Evolutionary conservation across 2,888 invertebrate species (phyloP), one percentile per base, ranked within the genome.

Genomic region (Apamea epomidion): DNA sequence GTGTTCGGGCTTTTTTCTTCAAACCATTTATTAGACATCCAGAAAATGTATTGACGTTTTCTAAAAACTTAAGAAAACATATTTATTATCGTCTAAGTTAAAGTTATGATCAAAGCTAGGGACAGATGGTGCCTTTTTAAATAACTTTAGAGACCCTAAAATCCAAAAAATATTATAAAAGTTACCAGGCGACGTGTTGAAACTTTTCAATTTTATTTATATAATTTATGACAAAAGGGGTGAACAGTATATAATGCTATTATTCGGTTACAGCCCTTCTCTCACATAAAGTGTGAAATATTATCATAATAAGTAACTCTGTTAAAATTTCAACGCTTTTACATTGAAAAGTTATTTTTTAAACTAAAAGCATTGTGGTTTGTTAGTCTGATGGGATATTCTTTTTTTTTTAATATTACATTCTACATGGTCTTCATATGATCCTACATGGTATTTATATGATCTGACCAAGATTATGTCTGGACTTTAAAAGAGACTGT

Each of bases 141-240:
- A 76, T 42, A 78, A 76, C 29, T 76, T 70, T 45, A 42, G n/a
- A 45, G 18, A n/a, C 42, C n/a, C 14, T 29, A 65, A 74, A 73
- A 6, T 67, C 18, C 4, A 68, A 81, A 86, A 86, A 82, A 77
- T 73, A 79, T 86, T 76, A 60, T 32, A n/a, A 79, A 82, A 82
- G 75, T 88, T 86, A 48, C 29, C 51, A 82, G 69, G 32, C 69
- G 25, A 74, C n/a, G 42, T 75, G 78, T 64, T 82, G 29, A 68
- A 88, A 82, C 65, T 84, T 84, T 77, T 77, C 54, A 85, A 69
- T 88, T 85, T 79, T 77, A 77, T 79, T 81, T 62, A 32, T 72
- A 75, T 79, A 86, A 72, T 86, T 88, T 88, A 79, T 86, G 74
- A 67, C 18, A 73, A 72, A 76, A 74, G n/a, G 65, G 75, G 69